Evolutionary conservation across 2,797 vertebrate species (phyloP), one percentile per base, ranked within the genome.

Genomic region (Orientallactaga sibirica): DNA sequence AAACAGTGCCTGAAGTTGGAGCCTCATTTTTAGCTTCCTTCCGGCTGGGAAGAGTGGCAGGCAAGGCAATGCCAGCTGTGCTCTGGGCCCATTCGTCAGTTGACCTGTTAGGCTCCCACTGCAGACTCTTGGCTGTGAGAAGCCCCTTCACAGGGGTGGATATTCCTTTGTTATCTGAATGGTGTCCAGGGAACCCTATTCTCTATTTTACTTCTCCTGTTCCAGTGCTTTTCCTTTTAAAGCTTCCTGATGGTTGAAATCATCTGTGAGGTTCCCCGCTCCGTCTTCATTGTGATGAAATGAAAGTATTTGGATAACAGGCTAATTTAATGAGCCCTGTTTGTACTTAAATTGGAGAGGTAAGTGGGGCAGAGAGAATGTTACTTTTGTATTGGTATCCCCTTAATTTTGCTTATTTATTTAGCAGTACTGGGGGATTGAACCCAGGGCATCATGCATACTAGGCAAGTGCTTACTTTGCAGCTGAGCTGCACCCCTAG

Each of bases 261-360:
- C 29, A 58, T 58, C 37, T 88, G 76, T 20, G 76, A 83, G 55
- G 58, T 58, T 24, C 83, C 43, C 75, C 58, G 29, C 62, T 78
- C 43, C 22, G 2, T 27, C 81, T 82, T 77, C 20, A 20, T 94
- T 94, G 52, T 84, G 24, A 78, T 92, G 52, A 91, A 91, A 75
- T 91, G 70, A 75, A 95, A 86, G 74, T 25, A 9, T 88, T 85
- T 88, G 71, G 62, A 33, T 74, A 24, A 87, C 85, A 71, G 20
- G 24, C 27, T 77, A 66, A 62, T 76, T 82, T 75, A 64, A 71
- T 43, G 41, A 85, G 8, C 24, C 80, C 90, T 68, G 5, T 80
- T 88, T 83, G 11, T 77, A 77, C 37, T 77, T 88, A 70, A 41
- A 37, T 27, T 52, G 68, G 68, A 92, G 78, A 85, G 70, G 20